A percentile compares a stretch with the other conserved stretches of the same genome.
These are phyloP conservation scores for Trilocha varians DNA, from an alignment of 2,888 invertebrate species.

Conservation along the genomic window DNA sequence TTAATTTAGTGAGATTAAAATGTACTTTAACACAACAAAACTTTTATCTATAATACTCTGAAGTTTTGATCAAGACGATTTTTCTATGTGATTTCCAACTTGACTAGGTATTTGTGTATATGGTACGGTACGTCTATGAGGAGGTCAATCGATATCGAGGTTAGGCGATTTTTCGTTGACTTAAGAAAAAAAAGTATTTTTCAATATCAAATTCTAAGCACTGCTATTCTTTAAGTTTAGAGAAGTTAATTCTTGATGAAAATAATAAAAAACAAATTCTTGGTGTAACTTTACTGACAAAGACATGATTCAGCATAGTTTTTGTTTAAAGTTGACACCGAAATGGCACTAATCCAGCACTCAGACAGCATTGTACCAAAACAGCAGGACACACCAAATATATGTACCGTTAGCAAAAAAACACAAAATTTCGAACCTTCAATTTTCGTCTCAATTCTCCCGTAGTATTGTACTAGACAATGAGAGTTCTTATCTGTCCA, in stretches of 20 bases:
- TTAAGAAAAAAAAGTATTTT: no score
- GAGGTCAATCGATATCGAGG: no score
- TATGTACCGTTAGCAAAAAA: slow-evolving; percentile 41
- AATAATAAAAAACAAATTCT: background rate
- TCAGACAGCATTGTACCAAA: slow-evolving; percentile 10
- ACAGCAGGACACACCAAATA: slow-evolving; percentile 16
- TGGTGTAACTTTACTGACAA: background rate
- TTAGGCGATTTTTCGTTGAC: no score
- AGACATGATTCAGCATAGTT: background rate
- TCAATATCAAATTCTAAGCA: no score
- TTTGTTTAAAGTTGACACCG: slow-evolving; percentile 3
- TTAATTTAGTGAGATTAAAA: no score
- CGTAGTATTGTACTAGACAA: slow-evolving; percentile 37
- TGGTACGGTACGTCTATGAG: no score
- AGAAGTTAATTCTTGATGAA: background rate
- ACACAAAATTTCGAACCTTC: slow-evolving; percentile 11
- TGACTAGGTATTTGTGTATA: no score
- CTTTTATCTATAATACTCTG: no score
- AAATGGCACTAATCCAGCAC: slow-evolving; percentile 4
- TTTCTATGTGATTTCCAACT: no score
- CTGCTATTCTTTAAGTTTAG: no score
- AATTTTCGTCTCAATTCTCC: slow-evolving; percentile 30
- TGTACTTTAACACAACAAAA: no score
- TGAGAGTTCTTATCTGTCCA: slow-evolving; percentile 43
- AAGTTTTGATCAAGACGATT: no score